These are phyloP conservation scores for Lepidonotus clava DNA, from an alignment of 2,888 invertebrate species.

Conservation along the genomic window DNA sequence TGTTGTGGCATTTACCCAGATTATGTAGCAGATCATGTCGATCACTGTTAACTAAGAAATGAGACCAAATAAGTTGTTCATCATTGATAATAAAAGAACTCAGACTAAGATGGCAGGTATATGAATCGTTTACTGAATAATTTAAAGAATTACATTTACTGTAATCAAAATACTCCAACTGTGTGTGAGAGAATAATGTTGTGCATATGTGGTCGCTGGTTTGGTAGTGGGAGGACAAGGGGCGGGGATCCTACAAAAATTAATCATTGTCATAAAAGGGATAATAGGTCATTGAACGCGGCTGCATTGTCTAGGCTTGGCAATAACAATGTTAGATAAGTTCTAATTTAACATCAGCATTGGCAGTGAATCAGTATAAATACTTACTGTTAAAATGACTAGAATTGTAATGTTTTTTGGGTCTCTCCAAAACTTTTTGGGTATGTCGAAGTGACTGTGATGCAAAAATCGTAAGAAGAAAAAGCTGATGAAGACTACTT, in stretches of 20 bases:
- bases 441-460: constrained; percentile 73
- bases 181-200: too few species aligned
- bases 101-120: not conserved
- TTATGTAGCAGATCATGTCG: constrained; percentile 74
- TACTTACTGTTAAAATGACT: constrained; percentile 76
- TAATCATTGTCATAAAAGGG: too few species aligned
- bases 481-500: constrained; percentile 75
- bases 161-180: too few species aligned
- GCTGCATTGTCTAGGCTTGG: too few species aligned
- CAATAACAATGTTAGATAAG: too few species aligned
- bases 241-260: too few species aligned
- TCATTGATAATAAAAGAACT: not conserved
- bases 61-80: not conserved
- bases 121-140: too few species aligned
- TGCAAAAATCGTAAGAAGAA: constrained; percentile 78
- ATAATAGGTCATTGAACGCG: too few species aligned
- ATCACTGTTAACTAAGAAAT: constrained; percentile 74
- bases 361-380: constrained; percentile 51
- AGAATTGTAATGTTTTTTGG: constrained; percentile 79
- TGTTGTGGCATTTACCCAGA: constrained; percentile 71
- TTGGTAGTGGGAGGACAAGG: too few species aligned
- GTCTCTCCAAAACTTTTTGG: constrained; percentile 78
- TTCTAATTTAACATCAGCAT: too few species aligned
- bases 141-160: too few species aligned
- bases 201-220: too few species aligned